These are phyloP conservation scores for Anneissia japonica DNA, from an alignment of 35 echinoderm and acorn worm genomes.

Conservation along the genomic window DNA sequence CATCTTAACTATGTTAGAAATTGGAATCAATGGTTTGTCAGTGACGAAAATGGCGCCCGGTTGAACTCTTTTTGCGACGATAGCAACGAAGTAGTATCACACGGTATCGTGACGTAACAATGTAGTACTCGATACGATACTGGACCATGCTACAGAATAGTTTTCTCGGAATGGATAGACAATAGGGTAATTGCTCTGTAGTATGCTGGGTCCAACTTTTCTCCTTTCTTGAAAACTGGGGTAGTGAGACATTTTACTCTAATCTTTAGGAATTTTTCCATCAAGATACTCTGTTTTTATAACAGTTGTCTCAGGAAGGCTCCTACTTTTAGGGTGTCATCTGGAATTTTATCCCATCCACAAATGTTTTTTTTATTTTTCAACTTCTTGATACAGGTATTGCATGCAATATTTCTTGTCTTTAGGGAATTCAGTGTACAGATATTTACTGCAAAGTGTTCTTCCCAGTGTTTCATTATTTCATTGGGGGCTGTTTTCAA, in stretches of 20 bases:
- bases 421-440: slow-evolving; percentile 12
- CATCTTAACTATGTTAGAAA: too few relatives aligned
- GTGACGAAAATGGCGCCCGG: too few relatives aligned
- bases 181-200: too few relatives aligned
- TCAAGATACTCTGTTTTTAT: slow-evolving; percentile 12
- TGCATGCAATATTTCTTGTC: neutral
- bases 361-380: slow-evolving; percentile 23
- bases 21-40: too few relatives aligned
- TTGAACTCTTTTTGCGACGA: too few relatives aligned
- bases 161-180: too few relatives aligned
- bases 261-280: slow-evolving; percentile 31
- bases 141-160: too few relatives aligned
- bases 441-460: slow-evolving; percentile 9
- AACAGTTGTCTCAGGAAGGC: neutral
- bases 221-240: slow-evolving; percentile 34
- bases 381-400: slow-evolving; percentile 12
- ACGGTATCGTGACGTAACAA: too few relatives aligned
- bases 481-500: slow-evolving; percentile 29
- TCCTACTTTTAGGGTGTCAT: slow-evolving; percentile 27
- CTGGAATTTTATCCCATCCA: slow-evolving; percentile 28
- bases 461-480: slow-evolving; percentile 18
- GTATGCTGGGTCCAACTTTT: slow-evolving; percentile 33
- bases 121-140: too few relatives aligned
- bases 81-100: too few relatives aligned
- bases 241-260: slow-evolving; percentile 34